These are phyloP conservation scores for Camponotus pennsylvanicus DNA, from an alignment of 1,140 invertebrate species.

Conservation along the genomic window DNA sequence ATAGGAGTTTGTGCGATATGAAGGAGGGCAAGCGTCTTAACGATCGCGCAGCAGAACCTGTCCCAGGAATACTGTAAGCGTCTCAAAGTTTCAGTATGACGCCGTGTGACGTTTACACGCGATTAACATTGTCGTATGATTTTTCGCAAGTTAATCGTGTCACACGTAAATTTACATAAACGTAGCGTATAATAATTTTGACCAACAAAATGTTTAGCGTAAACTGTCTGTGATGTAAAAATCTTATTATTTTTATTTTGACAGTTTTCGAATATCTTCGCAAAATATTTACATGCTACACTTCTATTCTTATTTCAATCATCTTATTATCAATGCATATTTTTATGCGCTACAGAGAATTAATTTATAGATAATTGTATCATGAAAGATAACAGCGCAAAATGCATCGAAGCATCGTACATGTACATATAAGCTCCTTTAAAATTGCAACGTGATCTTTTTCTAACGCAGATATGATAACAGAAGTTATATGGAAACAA, in stretches of 20 bases:
- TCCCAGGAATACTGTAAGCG: constrained; percentile 44
- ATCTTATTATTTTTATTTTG: not conserved
- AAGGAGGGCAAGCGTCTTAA: constrained; percentile 49
- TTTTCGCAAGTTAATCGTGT: constrained; percentile 12
- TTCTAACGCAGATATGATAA: constrained; percentile 19
- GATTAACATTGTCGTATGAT: constrained; percentile 1
- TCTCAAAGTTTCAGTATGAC: constrained; percentile 4
- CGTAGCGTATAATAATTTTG: not conserved
- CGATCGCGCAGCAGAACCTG: constrained; percentile 40
- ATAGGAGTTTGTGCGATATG: constrained; percentile 37
- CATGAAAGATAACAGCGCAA: constrained; percentile 17
- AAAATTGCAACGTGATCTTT: constrained; percentile 4
- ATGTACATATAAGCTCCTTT: not conserved
- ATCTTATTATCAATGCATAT: not conserved
- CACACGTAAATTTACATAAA: not conserved
- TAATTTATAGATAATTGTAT: constrained; percentile 8
- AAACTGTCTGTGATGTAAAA: constrained; percentile 13
- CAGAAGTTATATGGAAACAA: constrained; percentile 41
- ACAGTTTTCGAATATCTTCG: not conserved
- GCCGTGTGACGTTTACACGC: not conserved
- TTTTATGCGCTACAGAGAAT: not conserved
- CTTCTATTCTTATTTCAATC: constrained; percentile 1
- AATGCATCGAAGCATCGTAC: not conserved
- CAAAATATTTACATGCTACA: not conserved
- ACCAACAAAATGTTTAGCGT: not conserved